phyloP scores from a whole-genome alignment of 2,113 vertebrate genomes.

The Trachemys scripta region DNA sequence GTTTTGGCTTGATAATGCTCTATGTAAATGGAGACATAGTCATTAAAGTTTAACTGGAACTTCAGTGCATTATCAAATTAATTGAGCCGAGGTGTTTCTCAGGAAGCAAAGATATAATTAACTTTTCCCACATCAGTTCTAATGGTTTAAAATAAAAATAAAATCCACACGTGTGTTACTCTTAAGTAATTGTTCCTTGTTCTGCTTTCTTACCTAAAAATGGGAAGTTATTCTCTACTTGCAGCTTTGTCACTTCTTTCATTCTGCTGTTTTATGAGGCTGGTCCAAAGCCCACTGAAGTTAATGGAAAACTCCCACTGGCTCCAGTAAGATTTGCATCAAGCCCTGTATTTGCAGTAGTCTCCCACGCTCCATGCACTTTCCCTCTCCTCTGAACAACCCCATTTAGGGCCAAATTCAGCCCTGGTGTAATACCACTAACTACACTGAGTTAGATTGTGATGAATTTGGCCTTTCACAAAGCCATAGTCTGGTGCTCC shows the following conservation, averaged over 20 bases:
- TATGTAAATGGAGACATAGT: conserved; percentile 17
- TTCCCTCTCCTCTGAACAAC: not conserved
- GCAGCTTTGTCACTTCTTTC: not conserved
- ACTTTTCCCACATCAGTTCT: conserved; percentile 6
- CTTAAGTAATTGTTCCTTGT: not conserved
- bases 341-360: not conserved
- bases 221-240: not conserved
- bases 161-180: not conserved
- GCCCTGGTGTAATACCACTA: not conserved
- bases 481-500: not conserved
- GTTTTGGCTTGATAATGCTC: not conserved
- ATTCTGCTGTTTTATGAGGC: not conserved
- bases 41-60: conserved; percentile 51
- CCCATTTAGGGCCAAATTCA: not conserved
- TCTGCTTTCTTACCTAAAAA: not conserved
- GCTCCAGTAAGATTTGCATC: not conserved
- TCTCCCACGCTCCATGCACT: not conserved
- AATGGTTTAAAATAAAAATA: conserved; percentile 30
- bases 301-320: not conserved
- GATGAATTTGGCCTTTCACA: not conserved
- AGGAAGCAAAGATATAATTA: conserved; percentile 53
- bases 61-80: conserved; percentile 28
- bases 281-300: not conserved
- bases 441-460: not conserved
- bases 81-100: conserved; percentile 22